Percentiles rank a stretch among this genome's conserved stretches.
phyloP scores from a whole-genome alignment of 2,113 vertebrate genomes.

The Laticauda colubrina region DNA sequence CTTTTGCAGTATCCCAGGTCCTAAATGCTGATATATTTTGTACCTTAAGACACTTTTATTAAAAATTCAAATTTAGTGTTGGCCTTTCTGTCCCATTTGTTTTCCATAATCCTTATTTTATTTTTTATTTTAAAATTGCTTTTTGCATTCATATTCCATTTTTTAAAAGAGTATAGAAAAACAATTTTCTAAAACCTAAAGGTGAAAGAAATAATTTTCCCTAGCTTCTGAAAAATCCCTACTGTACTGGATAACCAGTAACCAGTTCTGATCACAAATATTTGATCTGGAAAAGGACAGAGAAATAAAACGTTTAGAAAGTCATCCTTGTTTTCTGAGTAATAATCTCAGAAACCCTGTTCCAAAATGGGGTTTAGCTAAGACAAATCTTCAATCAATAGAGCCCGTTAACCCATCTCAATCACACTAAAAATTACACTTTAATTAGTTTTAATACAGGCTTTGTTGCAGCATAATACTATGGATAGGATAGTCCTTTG shows the following conservation, averaged over 20 bases:
- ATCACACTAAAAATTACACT: background rate
- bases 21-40: background rate
- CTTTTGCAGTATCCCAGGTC: background rate
- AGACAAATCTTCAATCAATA: background rate
- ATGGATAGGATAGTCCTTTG: background rate
- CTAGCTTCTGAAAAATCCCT: background rate
- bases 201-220: background rate
- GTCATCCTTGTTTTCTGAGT: background rate
- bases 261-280: background rate
- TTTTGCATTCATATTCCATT: background rate
- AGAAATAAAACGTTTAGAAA: background rate
- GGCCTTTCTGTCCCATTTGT: background rate
- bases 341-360: background rate
- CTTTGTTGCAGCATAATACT: background rate
- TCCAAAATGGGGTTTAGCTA: background rate
- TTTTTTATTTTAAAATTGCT: background rate
- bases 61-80: background rate
- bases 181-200: background rate
- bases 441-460: background rate
- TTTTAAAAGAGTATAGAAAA: background rate
- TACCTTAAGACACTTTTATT: background rate
- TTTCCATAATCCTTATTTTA: background rate
- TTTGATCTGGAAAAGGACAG: background rate
- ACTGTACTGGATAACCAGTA: background rate
- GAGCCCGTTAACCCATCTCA: background rate